Conservation (phyloP, 2,797 vertebrate genomes). For the Chaetodon trifasciatus region DNA sequence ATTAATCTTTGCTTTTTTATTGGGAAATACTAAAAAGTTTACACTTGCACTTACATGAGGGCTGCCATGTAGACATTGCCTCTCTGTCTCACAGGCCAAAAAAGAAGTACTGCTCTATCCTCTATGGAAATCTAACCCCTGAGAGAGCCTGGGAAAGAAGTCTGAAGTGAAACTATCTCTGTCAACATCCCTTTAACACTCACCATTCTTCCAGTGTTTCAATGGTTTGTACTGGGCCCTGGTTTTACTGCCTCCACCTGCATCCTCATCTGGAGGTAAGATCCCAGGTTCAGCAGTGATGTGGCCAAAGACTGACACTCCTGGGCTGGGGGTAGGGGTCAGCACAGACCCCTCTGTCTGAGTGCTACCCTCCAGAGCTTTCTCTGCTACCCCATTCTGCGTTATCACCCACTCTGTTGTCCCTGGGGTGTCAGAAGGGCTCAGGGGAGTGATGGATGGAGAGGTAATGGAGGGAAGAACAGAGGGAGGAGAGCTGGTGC, state of each 20-base stretch:
- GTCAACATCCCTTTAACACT: slow-evolving; percentile 48
- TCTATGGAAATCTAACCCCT: neutral
- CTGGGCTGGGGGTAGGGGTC: slow-evolving; percentile 20
- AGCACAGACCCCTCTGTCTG: slow-evolving; percentile 31
- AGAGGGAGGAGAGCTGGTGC: slow-evolving; percentile 16
- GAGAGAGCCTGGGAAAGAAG: neutral
- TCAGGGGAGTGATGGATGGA: slow-evolving; percentile 27
- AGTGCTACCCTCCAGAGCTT: slow-evolving; percentile 8
- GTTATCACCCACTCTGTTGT: slow-evolving; percentile 20
- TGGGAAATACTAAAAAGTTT: neutral
- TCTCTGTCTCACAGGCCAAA: neutral
- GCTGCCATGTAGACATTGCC: neutral
- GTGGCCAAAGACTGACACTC: slow-evolving; percentile 4
- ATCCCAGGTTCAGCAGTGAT: slow-evolving; percentile 26
- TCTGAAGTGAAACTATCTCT: neutral
- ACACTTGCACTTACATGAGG: neutral
- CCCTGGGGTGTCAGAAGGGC: slow-evolving; percentile 2
- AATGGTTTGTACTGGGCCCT: slow-evolving; percentile 64
- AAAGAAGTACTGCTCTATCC: neutral
- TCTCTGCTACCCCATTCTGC: slow-evolving; percentile 25
- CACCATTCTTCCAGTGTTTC: slow-evolving; percentile 79
- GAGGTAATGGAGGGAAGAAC: slow-evolving; percentile 20
- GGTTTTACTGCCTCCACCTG: slow-evolving; percentile 45
- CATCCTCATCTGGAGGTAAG: neutral
- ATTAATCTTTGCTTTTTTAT: neutral